Conservation (phyloP, 2,888 invertebrate genomes). For the Patella depressa region DNA sequence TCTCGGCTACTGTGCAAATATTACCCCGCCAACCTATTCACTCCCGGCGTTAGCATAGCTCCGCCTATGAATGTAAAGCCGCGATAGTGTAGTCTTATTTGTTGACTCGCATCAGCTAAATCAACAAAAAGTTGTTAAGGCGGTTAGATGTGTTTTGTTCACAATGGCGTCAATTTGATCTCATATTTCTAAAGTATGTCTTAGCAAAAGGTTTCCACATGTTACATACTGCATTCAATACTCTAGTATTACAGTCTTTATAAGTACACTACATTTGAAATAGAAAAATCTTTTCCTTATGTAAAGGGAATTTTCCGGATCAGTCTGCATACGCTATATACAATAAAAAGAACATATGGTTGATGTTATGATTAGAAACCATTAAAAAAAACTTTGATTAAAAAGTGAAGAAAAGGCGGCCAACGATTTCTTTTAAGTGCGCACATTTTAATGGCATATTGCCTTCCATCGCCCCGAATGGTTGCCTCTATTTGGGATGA, state of each 20-base stretch:
- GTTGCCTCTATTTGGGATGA: too few relatives aligned
- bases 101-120: neutral
- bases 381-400: too few relatives aligned
- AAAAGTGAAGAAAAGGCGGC: too few relatives aligned
- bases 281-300: neutral
- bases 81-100: neutral
- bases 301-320: too few relatives aligned
- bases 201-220: neutral
- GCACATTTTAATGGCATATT: too few relatives aligned
- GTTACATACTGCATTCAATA: neutral
- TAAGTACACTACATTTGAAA: neutral
- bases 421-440: too few relatives aligned
- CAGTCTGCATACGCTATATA: too few relatives aligned
- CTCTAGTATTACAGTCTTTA: neutral
- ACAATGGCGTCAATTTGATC: constrained; percentile 7
- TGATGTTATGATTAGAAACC: too few relatives aligned
- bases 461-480: too few relatives aligned
- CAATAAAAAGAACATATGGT: too few relatives aligned
- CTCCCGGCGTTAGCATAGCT: neutral
- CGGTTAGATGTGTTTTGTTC: constrained; percentile 7
- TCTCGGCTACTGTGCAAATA: constrained; percentile 5
- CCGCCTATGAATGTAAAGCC: constrained; percentile 7
- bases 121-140: constrained; percentile 7
- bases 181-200: constrained; percentile 6
- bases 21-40: constrained; percentile 8